Conservation (phyloP, 2,888 invertebrate genomes). For the Lasius platythorax region DNA sequence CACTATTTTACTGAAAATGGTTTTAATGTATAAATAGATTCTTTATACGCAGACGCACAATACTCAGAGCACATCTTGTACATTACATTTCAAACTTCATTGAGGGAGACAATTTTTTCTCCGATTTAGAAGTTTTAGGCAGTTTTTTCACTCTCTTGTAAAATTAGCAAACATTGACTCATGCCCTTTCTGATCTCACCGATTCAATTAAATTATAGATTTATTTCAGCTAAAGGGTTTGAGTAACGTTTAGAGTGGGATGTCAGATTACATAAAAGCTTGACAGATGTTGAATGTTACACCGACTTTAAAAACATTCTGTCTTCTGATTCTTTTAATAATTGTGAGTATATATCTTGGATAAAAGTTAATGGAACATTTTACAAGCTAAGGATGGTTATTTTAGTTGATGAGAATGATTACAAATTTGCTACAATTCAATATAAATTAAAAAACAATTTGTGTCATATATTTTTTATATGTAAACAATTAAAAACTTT, state of each 20-base stretch:
- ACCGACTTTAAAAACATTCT: not conserved
- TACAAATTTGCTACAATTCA: not conserved
- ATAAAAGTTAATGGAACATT: constrained; percentile 15
- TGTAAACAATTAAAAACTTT: not conserved
- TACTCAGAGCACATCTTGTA: no score
- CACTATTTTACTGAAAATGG: no score
- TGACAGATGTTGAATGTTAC: not conserved
- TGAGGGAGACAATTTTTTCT: no score
- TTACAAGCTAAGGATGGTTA: not conserved
- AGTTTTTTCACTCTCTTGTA: no score
- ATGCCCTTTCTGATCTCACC: no score
- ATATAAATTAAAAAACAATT: not conserved
- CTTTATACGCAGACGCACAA: no score
- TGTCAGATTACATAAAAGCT: not conserved
- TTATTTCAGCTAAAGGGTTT: constrained; percentile 26
- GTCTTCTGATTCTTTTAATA: not conserved
- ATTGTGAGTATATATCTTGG: not conserved
- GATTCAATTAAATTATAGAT: constrained; percentile 27
- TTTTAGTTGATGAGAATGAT: not conserved
- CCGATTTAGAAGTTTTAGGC: no score
- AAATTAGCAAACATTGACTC: no score
- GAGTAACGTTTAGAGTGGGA: not conserved
- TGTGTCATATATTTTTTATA: not conserved
- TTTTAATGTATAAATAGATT: no score
- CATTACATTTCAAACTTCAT: no score